Evolutionary conservation across 23 tunicate genomes (phyloP), one percentile per base, ranked within the genome.

Genomic region (Botrylloides violaceus): DNA sequence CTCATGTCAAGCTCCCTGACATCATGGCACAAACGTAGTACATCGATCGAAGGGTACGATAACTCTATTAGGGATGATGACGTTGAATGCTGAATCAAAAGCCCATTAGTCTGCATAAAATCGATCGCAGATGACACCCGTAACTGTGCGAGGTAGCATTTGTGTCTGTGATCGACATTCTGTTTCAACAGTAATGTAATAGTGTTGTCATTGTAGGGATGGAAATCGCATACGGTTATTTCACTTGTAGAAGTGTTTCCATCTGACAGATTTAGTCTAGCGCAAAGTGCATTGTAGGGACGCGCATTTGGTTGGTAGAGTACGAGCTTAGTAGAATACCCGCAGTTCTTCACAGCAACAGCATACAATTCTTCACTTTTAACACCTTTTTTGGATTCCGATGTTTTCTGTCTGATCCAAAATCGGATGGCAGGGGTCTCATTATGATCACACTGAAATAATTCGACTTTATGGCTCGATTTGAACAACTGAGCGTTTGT

Each of bases 1-100:
- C 37, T 68, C 27, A 39, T 68, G 37, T 28, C 56, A 12, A 68
- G 29, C 25, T 39, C 74, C n/a, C 74, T n/a, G 19, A 63, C 35
- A 28, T 63, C 70, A 9, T 31, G 18, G 29, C 70, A 15, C 18
- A 28, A 63, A 7, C n/a, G 35, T 3, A 33, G 29, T 4, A 34
- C 70, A 9, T 63, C 35, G 29, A 26, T 19, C 33, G 7, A 43
- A 38, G 74, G 63, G 1, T 24, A 37, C 23, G 36, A 6, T 21
- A 1, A 4, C 24, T 15, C 63, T 37, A 34, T 26, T 31, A 68
- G 21, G 9, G 24, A 37, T 6, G n/a, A 9, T 37, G 74, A 12
- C 23, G 43, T 68, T n/a, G 19, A 34, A 37, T 68, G 74, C 56
- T 43, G 23, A 9, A 19, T 56, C 20, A 20, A 19, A 9, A 34